Percentiles rank a stretch among this genome's conserved stretches.
These are phyloP conservation scores for Cephus cinctus DNA, from an alignment of 1,140 invertebrate genomes.

Conservation along the genomic window DNA sequence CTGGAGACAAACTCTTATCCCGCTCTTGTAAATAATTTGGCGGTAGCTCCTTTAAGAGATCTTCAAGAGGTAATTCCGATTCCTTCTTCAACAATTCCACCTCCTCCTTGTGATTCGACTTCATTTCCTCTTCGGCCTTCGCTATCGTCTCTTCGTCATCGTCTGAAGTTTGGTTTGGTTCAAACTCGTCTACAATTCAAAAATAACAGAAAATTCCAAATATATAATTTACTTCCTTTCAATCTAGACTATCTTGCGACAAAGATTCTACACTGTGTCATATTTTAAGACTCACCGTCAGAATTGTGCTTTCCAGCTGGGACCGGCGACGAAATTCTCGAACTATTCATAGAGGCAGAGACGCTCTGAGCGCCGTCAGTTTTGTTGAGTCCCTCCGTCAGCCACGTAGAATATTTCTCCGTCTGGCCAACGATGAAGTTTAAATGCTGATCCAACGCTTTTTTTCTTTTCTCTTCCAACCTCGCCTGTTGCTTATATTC, in stretches of 20 bases:
- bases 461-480: conserved; percentile 92
- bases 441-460: conserved; percentile 94
- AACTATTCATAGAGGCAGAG: conserved; percentile 55
- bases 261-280: too few relatives aligned
- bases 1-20: conserved; percentile 57
- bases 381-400: conserved; percentile 81
- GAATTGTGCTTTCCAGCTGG: conserved; percentile 47
- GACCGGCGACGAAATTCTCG: conserved; percentile 50
- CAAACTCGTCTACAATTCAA: conserved; percentile 73
- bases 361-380: conserved; percentile 51
- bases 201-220: too few relatives aligned
- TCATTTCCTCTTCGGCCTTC: conserved; percentile 80
- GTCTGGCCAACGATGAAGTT: conserved; percentile 99
- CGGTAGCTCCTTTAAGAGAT: conserved; percentile 74
- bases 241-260: too few relatives aligned
- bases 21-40: conserved; percentile 74
- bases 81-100: conserved; percentile 85
- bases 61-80: conserved; percentile 88
- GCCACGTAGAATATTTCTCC: conserved; percentile 92
- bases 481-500: conserved; percentile 92
- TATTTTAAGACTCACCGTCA: conserved; percentile 53
- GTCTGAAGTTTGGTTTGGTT: conserved; percentile 72
- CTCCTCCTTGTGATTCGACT: conserved; percentile 72
- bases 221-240: too few relatives aligned
- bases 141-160: conserved; percentile 97